Base-by-base conservation (phyloP, 2,113 vertebrate genomes). In the Tringa solitaria region DNA sequence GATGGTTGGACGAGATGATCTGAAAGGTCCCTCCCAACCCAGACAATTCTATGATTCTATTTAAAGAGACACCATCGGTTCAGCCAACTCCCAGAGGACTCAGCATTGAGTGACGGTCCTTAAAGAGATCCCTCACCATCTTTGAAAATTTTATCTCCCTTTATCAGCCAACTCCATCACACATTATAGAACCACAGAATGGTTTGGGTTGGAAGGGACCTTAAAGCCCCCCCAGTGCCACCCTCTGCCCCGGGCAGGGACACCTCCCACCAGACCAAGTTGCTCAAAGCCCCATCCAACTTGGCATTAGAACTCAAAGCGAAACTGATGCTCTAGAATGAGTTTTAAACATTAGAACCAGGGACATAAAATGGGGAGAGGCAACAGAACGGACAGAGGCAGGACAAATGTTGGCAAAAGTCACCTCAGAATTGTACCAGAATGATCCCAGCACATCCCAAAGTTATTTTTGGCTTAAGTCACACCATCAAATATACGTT, bases 401-500 rank as follows among this genome's bases (percentile, higher is more conserved):
- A 41, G 51, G 23, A 51, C 4, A 64, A 63, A 45, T 12, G 7
- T 15, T 28, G n/a, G 22, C 3, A 14, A 64, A 24, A 9, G 0
- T 1, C 8, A 1, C 56, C 53, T 35, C 57, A 32, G 21, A 39
- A 26, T 1, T 11, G 11, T 9, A 28, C 27, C 22, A 2, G 8
- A n/a, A 23, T 17, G 14, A 43, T 18, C 15, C 59, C 30, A 32
- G 43, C 63, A 17, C 39, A 30, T 24, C 72, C 46, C 43, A 14
- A 26, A 37, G 35, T 48, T 21, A 27, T 7, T 20, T 83, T 48
- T 75, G 28, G 32, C 50, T 61, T 9, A 13, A 13, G 46, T 5
- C 6, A 1, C 10, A 1, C 6, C 18, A 67, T 22, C 41, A n/a
- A 63, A 50, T 13, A 28, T 1, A 16, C 2, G 5, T 3, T 1